Base-by-base conservation (phyloP, 1,140 invertebrate species). In the Danaus plexippus region DNA sequence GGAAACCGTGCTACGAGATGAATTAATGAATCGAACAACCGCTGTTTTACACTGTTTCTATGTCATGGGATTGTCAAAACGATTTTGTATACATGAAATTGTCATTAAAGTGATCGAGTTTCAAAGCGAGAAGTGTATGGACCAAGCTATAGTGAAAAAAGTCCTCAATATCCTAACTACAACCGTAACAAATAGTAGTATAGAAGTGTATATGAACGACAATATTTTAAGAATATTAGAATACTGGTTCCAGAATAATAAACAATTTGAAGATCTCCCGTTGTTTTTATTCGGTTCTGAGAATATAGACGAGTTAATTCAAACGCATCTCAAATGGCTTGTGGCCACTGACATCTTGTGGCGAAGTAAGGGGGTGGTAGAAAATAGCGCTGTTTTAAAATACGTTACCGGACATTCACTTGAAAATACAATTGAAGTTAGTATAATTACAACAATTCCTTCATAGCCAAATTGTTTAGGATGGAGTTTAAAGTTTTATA, bases 21-120 rank as follows among this genome's bases (percentile, higher is more conserved):
- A 88, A 68, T 71, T 72, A 42, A 61, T 65, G 2, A 87, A 88
- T 61, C 72, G 85, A 62, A 81, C 85, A 13, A 64, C 66, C 0
- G 80, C 81, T 2, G 63, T 87, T 15, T 63, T 87, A 9, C 83
- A 86, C 43, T 71, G 68, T 40, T 79, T 73, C 40, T 64, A 69
- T 11, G 63, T 68, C 6, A 54, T 87, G 11, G 75, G 76, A 2
- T 64, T 68, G 42, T 59, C 66, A 13, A 74, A 72, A 48, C 65
- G 60, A 11, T 63, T 66, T 4, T 53, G 59, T 11, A 46, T 77
- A 41, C 73, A 76, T 9, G 66, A 63, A 13, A 66, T 83, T 45
- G 51, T 80, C 15, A 67, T 68, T 9, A 63, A 62, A 47, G 54
- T 78, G 13, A 52, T 84, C 7, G 13, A 65, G 41, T 57, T 77